Percentiles rank a stretch among this genome's conserved stretches.
Evolutionary conservation across 2,888 invertebrate genomes (phyloP).

Genomic region (Uloborus plumipes): DNA sequence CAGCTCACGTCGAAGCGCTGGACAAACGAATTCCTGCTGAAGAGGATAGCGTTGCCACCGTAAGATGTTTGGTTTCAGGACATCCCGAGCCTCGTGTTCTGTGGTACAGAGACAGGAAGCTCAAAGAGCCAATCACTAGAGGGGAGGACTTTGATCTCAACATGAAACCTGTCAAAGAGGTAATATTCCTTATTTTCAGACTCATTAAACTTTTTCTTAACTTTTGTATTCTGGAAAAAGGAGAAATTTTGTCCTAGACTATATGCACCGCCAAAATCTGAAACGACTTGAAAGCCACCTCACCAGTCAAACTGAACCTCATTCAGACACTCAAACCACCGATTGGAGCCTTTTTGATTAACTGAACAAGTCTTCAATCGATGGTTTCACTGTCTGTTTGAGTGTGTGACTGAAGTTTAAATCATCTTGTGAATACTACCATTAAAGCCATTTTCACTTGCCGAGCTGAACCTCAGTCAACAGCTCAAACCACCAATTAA

Average conservation of each 20-base stretch:
- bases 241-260: not conserved
- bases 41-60: slow-evolving; percentile 81
- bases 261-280: no score
- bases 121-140: slow-evolving; percentile 74
- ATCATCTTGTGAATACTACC: no score
- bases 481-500: no score
- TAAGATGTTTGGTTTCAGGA: slow-evolving; percentile 84
- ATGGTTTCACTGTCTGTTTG: no score
- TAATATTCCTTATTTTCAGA: not conserved
- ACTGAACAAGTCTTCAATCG: no score
- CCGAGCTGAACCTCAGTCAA: no score
- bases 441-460: no score
- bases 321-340: no score
- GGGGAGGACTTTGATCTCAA: slow-evolving; percentile 51
- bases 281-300: no score
- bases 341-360: no score
- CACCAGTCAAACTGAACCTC: no score
- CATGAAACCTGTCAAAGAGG: slow-evolving; percentile 54
- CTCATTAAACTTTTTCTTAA: not conserved
- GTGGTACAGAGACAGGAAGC: slow-evolving; percentile 82
- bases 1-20: slow-evolving; percentile 82
- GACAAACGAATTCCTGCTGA: slow-evolving; percentile 82
- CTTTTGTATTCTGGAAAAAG: not conserved
- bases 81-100: slow-evolving; percentile 85
- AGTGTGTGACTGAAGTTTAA: no score